Percentiles rank a stretch among this genome's conserved stretches.
phyloP scores from a whole-genome alignment of 30 jellyfish, hydroid and myxozoan species.

The Turritopsis dohrnii region DNA sequence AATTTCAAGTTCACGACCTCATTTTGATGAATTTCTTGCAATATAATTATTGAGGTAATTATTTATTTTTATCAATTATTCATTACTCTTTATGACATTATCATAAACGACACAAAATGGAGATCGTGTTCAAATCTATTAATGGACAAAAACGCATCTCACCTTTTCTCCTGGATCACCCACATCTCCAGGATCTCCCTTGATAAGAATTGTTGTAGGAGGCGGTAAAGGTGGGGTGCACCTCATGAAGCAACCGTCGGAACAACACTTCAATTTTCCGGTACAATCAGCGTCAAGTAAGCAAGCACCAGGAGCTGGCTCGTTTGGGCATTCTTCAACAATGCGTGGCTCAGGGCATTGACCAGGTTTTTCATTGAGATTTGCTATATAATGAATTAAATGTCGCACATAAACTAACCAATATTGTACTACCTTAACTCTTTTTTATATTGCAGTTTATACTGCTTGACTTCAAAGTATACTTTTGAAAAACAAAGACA shows the following conservation, averaged over 20 bases:
- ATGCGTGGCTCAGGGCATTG: background rate
- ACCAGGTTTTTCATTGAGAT: background rate
- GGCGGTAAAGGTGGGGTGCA: slow-evolving; percentile 14
- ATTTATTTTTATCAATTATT: too few relatives aligned
- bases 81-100: too few relatives aligned
- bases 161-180: slow-evolving; percentile 35
- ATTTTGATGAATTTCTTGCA: too few relatives aligned
- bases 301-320: background rate
- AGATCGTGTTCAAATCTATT: too few relatives aligned
- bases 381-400: background rate
- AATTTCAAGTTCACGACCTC: too few relatives aligned
- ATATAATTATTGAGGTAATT: too few relatives aligned
- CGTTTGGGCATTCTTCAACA: background rate
- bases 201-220: slow-evolving; percentile 12
- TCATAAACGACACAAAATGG: too few relatives aligned
- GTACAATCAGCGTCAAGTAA: slow-evolving; percentile 19
- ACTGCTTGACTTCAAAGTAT: too few relatives aligned
- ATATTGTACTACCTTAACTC: background rate
- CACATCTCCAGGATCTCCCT: slow-evolving; percentile 31
- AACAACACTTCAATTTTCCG: slow-evolving; percentile 15
- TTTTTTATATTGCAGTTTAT: background rate
- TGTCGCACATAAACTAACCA: background rate
- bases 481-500: too few relatives aligned
- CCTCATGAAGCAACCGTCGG: slow-evolving; percentile 15
- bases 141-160: too few relatives aligned